Evolutionary conservation across 1,140 invertebrate species (phyloP), one percentile per base, ranked within the genome.

Genomic region (Zaprionus vittiger): DNA sequence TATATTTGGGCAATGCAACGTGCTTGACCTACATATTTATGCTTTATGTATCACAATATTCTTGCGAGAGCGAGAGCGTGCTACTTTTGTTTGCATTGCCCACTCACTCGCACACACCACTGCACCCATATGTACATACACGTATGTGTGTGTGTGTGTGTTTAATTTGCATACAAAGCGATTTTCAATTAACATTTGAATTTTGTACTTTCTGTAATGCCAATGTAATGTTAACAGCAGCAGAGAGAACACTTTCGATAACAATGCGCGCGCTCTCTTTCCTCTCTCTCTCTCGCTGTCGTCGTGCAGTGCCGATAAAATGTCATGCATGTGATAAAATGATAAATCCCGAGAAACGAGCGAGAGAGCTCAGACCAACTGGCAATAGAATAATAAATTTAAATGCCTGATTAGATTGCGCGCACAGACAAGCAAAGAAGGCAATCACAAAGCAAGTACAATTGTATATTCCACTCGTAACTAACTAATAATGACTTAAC

Each of bases 11-110:
- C 75, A 77, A 67, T 77, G 62, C 64, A 67, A 38, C 26, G 70
- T 66, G 75, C 70, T 68, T 77, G 74, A 77, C 74, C 74, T 73
- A 77, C 69, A 77, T 73, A 67, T 56, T 28, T 54, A 52, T 70
- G 56, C 49, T 54, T 55, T 76, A 56, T 65, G 37, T 61, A 66
- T 64, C 61, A 55, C 61, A 60, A 41, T 34, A 34, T 70, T 70
- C 73, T 63, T 52, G 14, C 60, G 60, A 59, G 24, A 60, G 55
- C 59, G 55, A 54, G 57, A 44, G 52, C 14, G 41, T 44, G 56
- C 49, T 61, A 61, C 31, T 76, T 72, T 66, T 77, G 69, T 73
- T 77, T 73, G 71, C 49, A 73, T 66, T 77, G 47, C 37, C 47
- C 74, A 65, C 74, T 20, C 60, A 28, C 44, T 65, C 37, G n/a